Conservation (phyloP, 2,888 invertebrate genomes). For the Dromius quadrimaculatus region DNA sequence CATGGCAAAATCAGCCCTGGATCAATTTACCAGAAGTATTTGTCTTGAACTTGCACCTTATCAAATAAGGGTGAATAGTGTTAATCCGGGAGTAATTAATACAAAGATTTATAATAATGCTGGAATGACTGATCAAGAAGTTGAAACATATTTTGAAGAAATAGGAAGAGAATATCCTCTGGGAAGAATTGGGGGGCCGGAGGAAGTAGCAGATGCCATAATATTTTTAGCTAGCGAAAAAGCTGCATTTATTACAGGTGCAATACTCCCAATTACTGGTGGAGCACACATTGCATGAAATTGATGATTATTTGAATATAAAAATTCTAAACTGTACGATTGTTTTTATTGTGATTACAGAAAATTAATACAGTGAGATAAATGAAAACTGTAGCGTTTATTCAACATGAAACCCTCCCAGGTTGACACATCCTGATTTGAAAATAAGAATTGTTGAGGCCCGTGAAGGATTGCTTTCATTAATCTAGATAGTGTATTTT, state of each 20-base stretch:
- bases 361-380: too few species aligned
- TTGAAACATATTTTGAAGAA: slow-evolving; percentile 74
- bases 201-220: slow-evolving; percentile 77
- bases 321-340: too few species aligned
- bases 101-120: slow-evolving; percentile 76
- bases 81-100: slow-evolving; percentile 81
- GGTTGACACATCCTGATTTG: too few species aligned
- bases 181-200: slow-evolving; percentile 72
- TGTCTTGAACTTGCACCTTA: slow-evolving; percentile 75
- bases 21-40: slow-evolving; percentile 79
- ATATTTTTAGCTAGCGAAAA: slow-evolving; percentile 77
- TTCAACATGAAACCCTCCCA: too few species aligned
- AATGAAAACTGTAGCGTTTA: too few species aligned
- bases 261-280: slow-evolving; percentile 89
- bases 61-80: slow-evolving; percentile 77
- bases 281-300: slow-evolving; percentile 92
- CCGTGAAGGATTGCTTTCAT: too few species aligned
- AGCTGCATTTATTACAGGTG: slow-evolving; percentile 80
- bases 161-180: slow-evolving; percentile 77
- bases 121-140: slow-evolving; percentile 73
- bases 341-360: too few species aligned
- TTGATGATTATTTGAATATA: too few species aligned
- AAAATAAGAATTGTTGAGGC: too few species aligned
- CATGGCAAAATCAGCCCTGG: slow-evolving; percentile 80
- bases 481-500: too few species aligned